Evolutionary conservation across 2,797 vertebrate species (phyloP), one percentile per base, ranked within the genome.

Genomic region (Eospalax fontanierii): DNA sequence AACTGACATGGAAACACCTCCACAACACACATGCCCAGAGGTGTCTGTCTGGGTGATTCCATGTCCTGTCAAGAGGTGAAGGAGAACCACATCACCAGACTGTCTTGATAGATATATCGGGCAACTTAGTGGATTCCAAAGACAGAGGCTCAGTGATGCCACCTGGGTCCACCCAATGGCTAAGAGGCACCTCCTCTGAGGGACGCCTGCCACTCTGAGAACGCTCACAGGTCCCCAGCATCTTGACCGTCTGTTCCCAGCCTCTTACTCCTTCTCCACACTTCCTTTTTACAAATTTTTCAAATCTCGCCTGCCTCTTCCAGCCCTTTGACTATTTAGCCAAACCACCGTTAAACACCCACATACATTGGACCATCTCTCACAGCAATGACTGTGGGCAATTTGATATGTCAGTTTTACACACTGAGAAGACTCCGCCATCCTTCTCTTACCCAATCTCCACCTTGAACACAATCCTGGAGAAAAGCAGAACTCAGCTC

Each of bases 391-490:
- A 78, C 65, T 65, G 18, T 54, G 21, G 14, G 26, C 19, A 46
- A 11, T 61, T 54, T 16, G 35, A 79, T 28, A 24, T 14, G n/a
- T 28, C 7, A 40, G 10, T 59, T 71, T 78, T 87, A 6, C 4
- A 16, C 38, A 4, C 4, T 40, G n/a, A 57, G 18, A 71, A 12
- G 16, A 71, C 40, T 33, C 68, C 50, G n/a, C n/a, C n/a, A n/a
- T n/a, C n/a, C n/a, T n/a, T n/a, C n/a, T n/a, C n/a, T n/a, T n/a
- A n/a, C n/a, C n/a, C n/a, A 50, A 26, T 3, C 10, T 80, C 80
- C 1, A 4, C 5, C 28, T n/a, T 35, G 43, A 30, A 38, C 9
- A 33, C 2, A 4, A 0, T 33, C 9, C 6, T 6, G 4, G n/a
- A 82, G 65, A 40, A 57, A 35, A 4, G 4, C 8, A 4, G 1